Evolutionary conservation across 2,888 invertebrate genomes (phyloP), one percentile per base, ranked within the genome.

Genomic region (Mystacides longicornis): DNA sequence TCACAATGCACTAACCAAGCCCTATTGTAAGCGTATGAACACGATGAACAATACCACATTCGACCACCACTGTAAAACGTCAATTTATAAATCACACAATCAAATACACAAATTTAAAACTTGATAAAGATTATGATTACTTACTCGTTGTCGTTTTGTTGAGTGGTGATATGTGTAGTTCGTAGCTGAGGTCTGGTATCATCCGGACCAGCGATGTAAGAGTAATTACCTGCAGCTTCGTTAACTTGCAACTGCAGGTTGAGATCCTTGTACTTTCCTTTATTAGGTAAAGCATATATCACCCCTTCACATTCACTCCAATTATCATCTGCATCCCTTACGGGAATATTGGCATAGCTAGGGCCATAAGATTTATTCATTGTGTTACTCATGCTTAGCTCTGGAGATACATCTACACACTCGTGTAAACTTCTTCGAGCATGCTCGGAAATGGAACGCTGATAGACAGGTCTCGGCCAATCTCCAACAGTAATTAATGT

Each of bases 11-110:
- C 83, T 60, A 84, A 84, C 82, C 86, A 87, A 67, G 89, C 80
- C 61, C 87, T 86, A 74, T 93, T 89, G 71, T 90, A 91, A 59
- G 89, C 87, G 73, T 88, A 93, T 68, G 91, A 90, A 72, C 93
- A 94, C 70, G 88, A 87, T 57, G 81, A 79, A 73, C 93, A 93
- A 62, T 89, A 89, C 93, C 93, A 93, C 82, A 89, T 87, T 63
- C 89, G 73, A 11, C 67, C 69, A 55, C 72, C 71, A 23, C 52
- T 47, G 23, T 21, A 45, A 18, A 46, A 20, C 5, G 7, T 7
- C 11, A 7, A 27, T 27, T 27, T 7, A 27, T 27, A 27, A 27
- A 11, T 5, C 5, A 27, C 27, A 11, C 27, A 27, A 27, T 27
- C 5, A 27, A 27, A 27, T 27, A 27, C 11, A 11, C n/a, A n/a